Percentiles rank a stretch among this genome's conserved stretches.
phyloP scores from a whole-genome alignment of 2,888 invertebrate genomes.

The Molorchus minor region DNA sequence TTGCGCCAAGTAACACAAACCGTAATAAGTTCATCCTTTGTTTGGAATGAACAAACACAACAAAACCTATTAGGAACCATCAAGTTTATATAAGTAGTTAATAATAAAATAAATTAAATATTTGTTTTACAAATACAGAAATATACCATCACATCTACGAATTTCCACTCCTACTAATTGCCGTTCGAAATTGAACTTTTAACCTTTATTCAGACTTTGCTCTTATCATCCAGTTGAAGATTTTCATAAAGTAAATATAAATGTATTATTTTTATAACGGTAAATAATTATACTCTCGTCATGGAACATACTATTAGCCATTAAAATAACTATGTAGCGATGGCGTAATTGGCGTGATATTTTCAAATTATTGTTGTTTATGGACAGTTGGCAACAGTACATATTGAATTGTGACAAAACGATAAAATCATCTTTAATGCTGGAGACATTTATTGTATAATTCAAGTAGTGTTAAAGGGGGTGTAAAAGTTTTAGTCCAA shows the following conservation, averaged over 20 bases:
- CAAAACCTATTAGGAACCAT: neutral
- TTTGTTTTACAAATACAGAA: slow-evolving; percentile 28
- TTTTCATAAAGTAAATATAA: slow-evolving; percentile 47
- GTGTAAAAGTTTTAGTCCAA: too few species aligned
- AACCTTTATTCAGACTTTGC: slow-evolving; percentile 57
- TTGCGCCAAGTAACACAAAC: neutral
- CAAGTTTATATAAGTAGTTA: slow-evolving; percentile 13
- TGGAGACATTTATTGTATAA: too few species aligned
- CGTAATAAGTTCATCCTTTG: slow-evolving; percentile 11
- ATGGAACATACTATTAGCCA: slow-evolving; percentile 11
- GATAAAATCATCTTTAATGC: too few species aligned
- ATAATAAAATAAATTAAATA: slow-evolving; percentile 26
- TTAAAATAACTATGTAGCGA: slow-evolving; percentile 8
- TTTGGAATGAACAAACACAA: slow-evolving; percentile 11
- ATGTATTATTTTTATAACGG: slow-evolving; percentile 37
- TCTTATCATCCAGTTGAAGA: slow-evolving; percentile 48
- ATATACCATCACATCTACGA: slow-evolving; percentile 39
- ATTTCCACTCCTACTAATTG: slow-evolving; percentile 48
- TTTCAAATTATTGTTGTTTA: slow-evolving; percentile 3
- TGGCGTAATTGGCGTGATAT: neutral
- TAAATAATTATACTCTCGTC: slow-evolving; percentile 21
- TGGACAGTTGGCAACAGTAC: too few species aligned
- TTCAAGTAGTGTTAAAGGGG: too few species aligned
- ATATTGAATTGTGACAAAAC: too few species aligned
- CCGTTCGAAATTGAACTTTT: slow-evolving; percentile 52